Conservation (phyloP, 2,797 vertebrate species). For the Thalassophryne amazonica region DNA sequence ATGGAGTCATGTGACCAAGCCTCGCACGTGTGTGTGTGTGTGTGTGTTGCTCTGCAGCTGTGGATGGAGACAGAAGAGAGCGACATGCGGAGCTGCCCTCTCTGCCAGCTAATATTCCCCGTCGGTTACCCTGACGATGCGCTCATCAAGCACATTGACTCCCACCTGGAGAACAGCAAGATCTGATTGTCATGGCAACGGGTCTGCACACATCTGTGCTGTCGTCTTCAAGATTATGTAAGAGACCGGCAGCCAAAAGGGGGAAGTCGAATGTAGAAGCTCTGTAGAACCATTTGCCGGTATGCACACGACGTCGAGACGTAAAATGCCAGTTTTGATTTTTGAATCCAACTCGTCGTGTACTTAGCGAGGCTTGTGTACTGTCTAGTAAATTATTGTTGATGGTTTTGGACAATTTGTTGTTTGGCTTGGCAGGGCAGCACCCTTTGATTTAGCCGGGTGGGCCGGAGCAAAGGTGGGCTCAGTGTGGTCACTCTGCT, state of each 20-base stretch:
- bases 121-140: constrained; percentile 94
- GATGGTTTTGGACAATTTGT: constrained; percentile 47
- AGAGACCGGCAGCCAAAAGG: constrained; percentile 3
- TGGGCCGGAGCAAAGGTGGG: constrained; percentile 5
- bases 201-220: constrained; percentile 28
- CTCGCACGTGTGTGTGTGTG: constrained; percentile 21
- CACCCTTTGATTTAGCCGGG: constrained; percentile 33
- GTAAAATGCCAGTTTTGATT: constrained; percentile 20
- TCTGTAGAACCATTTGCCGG: background rate
- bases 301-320: too few species aligned
- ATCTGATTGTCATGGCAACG: constrained; percentile 81
- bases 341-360: background rate
- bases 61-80: constrained; percentile 96
- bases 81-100: constrained; percentile 92
- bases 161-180: constrained; percentile 98
- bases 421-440: constrained; percentile 30
- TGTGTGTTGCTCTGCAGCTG: constrained; percentile 74
- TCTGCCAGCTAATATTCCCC: constrained; percentile 95
- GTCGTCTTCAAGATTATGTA: constrained; percentile 38
- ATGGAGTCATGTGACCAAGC: too few species aligned
- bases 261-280: constrained; percentile 4
- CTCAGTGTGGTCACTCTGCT: constrained; percentile 10
- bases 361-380: constrained; percentile 31
- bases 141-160: constrained; percentile 98
- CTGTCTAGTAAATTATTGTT: constrained; percentile 43